Evolutionary conservation across 2,888 invertebrate genomes (phyloP).

Genomic region (Acanthococcus lagerstroemiae): DNA sequence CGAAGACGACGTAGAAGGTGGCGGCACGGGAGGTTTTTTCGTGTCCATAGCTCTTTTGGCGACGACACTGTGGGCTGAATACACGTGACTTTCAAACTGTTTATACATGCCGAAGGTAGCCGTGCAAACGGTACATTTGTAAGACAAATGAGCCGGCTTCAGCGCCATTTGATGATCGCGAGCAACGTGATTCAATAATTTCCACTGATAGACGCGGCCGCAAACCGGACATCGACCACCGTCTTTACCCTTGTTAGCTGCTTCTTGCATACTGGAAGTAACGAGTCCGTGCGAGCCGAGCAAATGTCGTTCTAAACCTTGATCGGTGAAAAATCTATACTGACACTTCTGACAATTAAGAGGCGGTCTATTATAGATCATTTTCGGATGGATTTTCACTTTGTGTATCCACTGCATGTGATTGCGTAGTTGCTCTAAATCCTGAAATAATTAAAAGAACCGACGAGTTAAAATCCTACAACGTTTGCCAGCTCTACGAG

Average conservation of each 20-base stretch:
- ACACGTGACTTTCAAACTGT: conserved; percentile 87
- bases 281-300: conserved; percentile 89
- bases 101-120: conserved; percentile 93
- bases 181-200: conserved; percentile 80
- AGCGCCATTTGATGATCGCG: conserved; percentile 83
- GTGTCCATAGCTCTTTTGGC: conserved; percentile 77
- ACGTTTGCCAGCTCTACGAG: no score
- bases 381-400: conserved; percentile 90
- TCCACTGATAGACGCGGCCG: conserved; percentile 91
- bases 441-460: conserved; percentile 43
- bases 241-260: conserved; percentile 89
- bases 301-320: conserved; percentile 85
- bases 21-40: conserved; percentile 48
- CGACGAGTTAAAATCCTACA: no score
- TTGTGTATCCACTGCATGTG: conserved; percentile 98
- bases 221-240: conserved; percentile 90
- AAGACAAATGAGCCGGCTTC: conserved; percentile 85
- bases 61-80: conserved; percentile 83
- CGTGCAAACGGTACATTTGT: conserved; percentile 90
- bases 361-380: conserved; percentile 89
- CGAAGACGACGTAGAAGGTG: conserved; percentile 43
- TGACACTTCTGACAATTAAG: conserved; percentile 94
- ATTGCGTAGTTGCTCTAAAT: conserved; percentile 82
- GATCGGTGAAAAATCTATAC: conserved; percentile 90
- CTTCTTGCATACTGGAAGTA: conserved; percentile 91